phyloP scores from a whole-genome alignment of 2,888 invertebrate species.

The Cataglyphis cursor region DNA sequence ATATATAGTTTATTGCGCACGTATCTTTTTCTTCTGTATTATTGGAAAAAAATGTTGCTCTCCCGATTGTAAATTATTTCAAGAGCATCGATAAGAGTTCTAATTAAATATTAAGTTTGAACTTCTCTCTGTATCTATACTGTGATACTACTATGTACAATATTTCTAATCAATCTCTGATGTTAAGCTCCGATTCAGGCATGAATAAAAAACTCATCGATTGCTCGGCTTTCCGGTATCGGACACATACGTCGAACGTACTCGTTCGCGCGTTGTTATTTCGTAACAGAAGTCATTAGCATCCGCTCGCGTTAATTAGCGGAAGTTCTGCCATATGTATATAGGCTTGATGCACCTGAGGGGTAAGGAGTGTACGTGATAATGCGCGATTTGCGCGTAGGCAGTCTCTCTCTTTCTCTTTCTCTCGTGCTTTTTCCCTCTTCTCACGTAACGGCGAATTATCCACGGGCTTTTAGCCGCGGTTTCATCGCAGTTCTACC shows the following conservation, averaged over 20 bases:
- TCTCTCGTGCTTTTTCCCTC: slow-evolving; percentile 73
- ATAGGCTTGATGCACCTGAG: slow-evolving; percentile 65
- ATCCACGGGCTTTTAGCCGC: slow-evolving; percentile 84
- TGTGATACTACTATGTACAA: not conserved
- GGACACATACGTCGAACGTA: slow-evolving; percentile 68
- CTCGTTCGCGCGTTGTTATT: slow-evolving; percentile 73
- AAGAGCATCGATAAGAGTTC: not conserved
- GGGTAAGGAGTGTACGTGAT: slow-evolving; percentile 62
- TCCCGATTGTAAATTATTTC: not conserved
- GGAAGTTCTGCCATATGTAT: slow-evolving; percentile 73
- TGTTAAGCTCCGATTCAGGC: not conserved
- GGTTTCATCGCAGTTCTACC: slow-evolving; percentile 81
- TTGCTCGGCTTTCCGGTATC: slow-evolving; percentile 48
- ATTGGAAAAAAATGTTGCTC: not conserved
- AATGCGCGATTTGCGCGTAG: slow-evolving; percentile 72
- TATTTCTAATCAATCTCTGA: not conserved
- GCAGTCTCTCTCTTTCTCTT: slow-evolving; percentile 37
- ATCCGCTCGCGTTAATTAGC: slow-evolving; percentile 76
- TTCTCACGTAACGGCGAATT: slow-evolving; percentile 78
- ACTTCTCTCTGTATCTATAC: not conserved
- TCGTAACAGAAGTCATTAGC: slow-evolving; percentile 78
- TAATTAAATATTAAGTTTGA: not conserved
- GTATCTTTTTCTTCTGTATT: not conserved
- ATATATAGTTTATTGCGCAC: not conserved
- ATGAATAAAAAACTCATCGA: slow-evolving; percentile 39